A percentile compares a stretch with the other conserved stretches of the same genome.
phyloP scores from a whole-genome alignment of 37 sponge, comb jelly and placozoan species.

The Diacarnus erythraeanus region DNA sequence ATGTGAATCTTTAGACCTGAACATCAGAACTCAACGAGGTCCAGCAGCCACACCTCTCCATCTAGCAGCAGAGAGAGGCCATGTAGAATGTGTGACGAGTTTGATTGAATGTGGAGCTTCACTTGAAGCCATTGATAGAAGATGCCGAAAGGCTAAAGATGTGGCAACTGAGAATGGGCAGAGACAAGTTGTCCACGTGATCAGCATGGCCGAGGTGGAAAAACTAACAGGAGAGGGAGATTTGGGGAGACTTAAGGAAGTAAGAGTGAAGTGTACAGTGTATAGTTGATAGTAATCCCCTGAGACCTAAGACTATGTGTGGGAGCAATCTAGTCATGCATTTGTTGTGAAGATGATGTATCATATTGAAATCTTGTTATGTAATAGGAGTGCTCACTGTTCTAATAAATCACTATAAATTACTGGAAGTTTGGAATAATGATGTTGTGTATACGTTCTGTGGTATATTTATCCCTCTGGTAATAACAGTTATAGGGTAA shows the following conservation, averaged over 20 bases:
- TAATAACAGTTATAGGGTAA: no score
- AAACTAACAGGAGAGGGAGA: slow-evolving; percentile 14
- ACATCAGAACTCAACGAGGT: slow-evolving; percentile 35
- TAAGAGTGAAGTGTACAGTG: not conserved
- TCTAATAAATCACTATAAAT: no score
- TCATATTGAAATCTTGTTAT: no score
- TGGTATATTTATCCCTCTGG: no score
- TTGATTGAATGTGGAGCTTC: slow-evolving; percentile 54
- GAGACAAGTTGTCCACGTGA: slow-evolving; percentile 21
- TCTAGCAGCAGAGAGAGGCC: slow-evolving; percentile 57
- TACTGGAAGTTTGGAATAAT: no score
- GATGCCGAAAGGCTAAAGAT: slow-evolving; percentile 45
- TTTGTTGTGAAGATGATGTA: no score
- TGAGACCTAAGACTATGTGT: no score
- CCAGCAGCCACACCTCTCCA: slow-evolving; percentile 61
- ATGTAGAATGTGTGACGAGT: slow-evolving; percentile 47
- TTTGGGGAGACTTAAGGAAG: not conserved
- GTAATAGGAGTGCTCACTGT: no score
- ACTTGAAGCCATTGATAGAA: slow-evolving; percentile 39
- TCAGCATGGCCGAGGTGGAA: slow-evolving; percentile 21
- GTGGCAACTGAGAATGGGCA: slow-evolving; percentile 45
- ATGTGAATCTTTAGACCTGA: slow-evolving; percentile 33
- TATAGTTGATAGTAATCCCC: no score
- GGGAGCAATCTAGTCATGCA: no score
- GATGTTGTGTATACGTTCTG: no score